Conservation (phyloP, 2,113 vertebrate species). For the Oenanthe melanoleuca region DNA sequence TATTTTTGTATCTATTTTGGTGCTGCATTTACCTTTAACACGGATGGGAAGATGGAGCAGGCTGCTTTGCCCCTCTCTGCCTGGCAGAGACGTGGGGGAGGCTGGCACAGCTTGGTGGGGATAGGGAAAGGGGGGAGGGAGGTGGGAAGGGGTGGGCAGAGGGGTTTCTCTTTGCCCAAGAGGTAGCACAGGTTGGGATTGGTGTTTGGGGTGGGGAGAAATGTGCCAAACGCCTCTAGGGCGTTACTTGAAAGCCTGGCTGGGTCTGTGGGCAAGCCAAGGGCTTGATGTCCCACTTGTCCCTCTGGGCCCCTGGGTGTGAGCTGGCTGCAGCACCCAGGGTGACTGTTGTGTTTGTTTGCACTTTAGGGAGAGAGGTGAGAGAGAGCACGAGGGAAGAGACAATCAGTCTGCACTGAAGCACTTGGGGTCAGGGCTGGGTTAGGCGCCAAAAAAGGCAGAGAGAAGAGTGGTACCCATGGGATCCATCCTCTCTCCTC, state of each 20-base stretch:
- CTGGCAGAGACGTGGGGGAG: not conserved
- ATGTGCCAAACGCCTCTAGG: not conserved
- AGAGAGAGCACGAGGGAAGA: not conserved
- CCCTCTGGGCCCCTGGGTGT: not conserved
- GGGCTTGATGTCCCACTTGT: not conserved
- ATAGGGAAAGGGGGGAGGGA: not conserved
- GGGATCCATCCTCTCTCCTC: not conserved
- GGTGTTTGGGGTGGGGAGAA: not conserved
- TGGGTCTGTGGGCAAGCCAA: not conserved
- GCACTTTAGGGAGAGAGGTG: conserved; percentile 49
- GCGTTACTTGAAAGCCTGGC: not conserved
- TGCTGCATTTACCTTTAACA: conserved; percentile 76
- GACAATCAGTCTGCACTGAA: conserved; percentile 65
- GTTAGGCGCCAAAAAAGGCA: not conserved
- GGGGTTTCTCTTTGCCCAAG: not conserved
- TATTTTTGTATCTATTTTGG: conserved; percentile 81
- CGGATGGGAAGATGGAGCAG: not conserved
- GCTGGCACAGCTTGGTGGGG: not conserved
- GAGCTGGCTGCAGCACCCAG: not conserved
- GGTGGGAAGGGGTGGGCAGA: not conserved
- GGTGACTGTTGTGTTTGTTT: not conserved
- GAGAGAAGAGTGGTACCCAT: not conserved
- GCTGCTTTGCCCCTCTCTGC: conserved; percentile 23
- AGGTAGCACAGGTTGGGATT: not conserved
- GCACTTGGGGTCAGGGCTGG: conserved; percentile 7